Percentiles rank a stretch among this genome's conserved stretches.
phyloP scores from a whole-genome alignment of 2,797 vertebrate species.

The Acanthurus lineatus region DNA sequence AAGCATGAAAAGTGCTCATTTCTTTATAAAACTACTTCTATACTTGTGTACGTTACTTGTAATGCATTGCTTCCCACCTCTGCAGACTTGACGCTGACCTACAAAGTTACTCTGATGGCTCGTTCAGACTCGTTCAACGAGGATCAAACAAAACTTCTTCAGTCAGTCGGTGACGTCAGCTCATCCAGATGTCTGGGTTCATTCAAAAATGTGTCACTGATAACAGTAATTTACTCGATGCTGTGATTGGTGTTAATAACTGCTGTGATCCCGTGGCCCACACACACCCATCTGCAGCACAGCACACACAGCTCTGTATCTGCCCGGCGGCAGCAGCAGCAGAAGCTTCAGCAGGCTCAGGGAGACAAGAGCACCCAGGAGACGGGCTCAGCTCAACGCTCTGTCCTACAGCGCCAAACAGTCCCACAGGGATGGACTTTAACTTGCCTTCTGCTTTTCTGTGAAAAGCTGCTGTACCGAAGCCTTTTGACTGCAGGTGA shows the following conservation, averaged over 20 bases:
- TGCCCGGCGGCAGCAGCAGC: constrained; percentile 26
- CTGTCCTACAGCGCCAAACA: constrained; percentile 61
- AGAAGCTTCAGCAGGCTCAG: constrained; percentile 24
- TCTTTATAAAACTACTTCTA: too few species aligned
- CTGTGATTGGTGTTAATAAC: constrained; percentile 56
- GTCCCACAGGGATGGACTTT: constrained; percentile 56
- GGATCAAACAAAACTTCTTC: constrained; percentile 52
- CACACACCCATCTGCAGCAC: constrained; percentile 32
- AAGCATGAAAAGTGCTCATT: too few species aligned
- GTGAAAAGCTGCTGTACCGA: constrained; percentile 43
- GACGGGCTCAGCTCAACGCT: constrained; percentile 38
- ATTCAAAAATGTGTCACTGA: constrained; percentile 35
- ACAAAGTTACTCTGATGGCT: constrained; percentile 34
- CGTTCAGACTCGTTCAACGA: constrained; percentile 10
- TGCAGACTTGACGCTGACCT: constrained; percentile 17
- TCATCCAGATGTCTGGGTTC: constrained; percentile 30
- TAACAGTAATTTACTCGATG: constrained; percentile 56
- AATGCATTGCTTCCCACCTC: too few species aligned
- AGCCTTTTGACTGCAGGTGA: constrained; percentile 50
- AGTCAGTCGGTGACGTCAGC: constrained; percentile 34
- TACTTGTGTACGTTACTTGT: too few species aligned
- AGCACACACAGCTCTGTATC: constrained; percentile 28
- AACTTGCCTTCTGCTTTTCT: constrained; percentile 45
- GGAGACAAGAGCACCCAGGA: constrained; percentile 63
- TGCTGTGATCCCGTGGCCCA: constrained; percentile 45